Evolutionary conservation across 2,888 invertebrate genomes (phyloP).

Genomic region (Caenorhabditis japonica): DNA sequence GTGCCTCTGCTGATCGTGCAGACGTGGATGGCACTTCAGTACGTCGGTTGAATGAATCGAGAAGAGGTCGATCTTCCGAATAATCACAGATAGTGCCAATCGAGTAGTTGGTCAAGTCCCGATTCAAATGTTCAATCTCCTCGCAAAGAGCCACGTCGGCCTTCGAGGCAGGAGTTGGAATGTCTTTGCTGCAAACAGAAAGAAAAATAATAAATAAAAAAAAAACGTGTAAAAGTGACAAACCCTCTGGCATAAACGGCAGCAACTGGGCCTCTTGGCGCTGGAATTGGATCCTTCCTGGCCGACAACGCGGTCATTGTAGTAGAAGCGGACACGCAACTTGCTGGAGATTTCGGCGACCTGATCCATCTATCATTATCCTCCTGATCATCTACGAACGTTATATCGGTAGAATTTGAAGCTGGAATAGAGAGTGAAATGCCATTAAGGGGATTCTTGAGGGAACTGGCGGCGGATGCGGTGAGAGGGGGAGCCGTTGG

Average conservation of each 20-base stretch:
- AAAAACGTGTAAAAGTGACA: neutral
- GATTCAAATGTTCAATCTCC: slow-evolving; percentile 58
- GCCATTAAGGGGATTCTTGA: slow-evolving; percentile 43
- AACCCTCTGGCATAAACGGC: slow-evolving; percentile 55
- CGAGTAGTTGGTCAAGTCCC: slow-evolving; percentile 64
- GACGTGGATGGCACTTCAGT: slow-evolving; percentile 3
- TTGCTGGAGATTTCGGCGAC: slow-evolving; percentile 17
- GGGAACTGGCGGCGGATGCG: slow-evolving; percentile 49
- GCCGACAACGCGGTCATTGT: slow-evolving; percentile 30
- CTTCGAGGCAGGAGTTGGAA: slow-evolving; percentile 25
- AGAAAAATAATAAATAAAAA: neutral
- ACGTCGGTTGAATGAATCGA: slow-evolving; percentile 42
- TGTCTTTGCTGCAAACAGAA: slow-evolving; percentile 52
- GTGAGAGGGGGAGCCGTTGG: slow-evolving; percentile 65
- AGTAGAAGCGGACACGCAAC: slow-evolving; percentile 22
- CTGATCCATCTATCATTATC: slow-evolving; percentile 14
- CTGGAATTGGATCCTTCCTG: slow-evolving; percentile 27
- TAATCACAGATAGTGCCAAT: slow-evolving; percentile 58
- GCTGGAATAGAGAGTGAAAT: slow-evolving; percentile 19
- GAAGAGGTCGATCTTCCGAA: slow-evolving; percentile 61
- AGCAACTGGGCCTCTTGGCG: slow-evolving; percentile 48
- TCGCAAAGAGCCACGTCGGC: slow-evolving; percentile 43
- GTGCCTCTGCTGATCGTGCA: slow-evolving; percentile 17
- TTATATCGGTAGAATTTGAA: neutral
- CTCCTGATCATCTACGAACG: slow-evolving; percentile 21